Percentiles rank a stretch among this genome's conserved stretches.
phyloP scores from a whole-genome alignment of 1,140 invertebrate genomes.

The Cardiocondyla obscurior region DNA sequence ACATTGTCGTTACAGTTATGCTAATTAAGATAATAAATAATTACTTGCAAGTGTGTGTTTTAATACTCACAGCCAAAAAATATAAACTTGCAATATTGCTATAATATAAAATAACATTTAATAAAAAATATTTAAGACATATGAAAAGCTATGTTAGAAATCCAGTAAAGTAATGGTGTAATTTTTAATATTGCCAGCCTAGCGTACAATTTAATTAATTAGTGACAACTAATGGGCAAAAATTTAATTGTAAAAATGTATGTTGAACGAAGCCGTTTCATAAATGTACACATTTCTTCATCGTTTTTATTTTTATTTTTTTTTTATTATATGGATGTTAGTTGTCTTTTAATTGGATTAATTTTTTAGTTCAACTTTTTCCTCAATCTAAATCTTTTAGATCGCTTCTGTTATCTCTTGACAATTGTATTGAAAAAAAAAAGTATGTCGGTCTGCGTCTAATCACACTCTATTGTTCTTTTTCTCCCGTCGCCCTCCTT shows the following conservation, averaged over 20 bases:
- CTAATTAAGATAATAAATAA: conserved; percentile 15
- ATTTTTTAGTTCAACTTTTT: conserved; percentile 41
- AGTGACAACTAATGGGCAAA: not conserved
- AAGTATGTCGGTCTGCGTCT: conserved; percentile 81
- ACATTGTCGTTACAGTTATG: not conserved
- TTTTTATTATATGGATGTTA: conserved; percentile 28
- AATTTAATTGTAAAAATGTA: not conserved
- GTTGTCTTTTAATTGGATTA: not conserved
- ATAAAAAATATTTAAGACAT: not conserved
- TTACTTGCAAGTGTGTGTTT: conserved; percentile 36
- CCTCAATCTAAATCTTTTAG: conserved; percentile 39
- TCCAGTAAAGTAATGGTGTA: not conserved
- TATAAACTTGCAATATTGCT: not conserved
- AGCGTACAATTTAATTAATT: not conserved
- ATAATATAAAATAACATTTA: not conserved
- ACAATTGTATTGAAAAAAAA: conserved; percentile 44
- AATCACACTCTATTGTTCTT: conserved; percentile 84
- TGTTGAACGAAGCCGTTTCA: conserved; percentile 18
- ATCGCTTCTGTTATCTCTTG: conserved; percentile 61
- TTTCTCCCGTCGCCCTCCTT: conserved; percentile 79
- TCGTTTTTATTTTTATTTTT: conserved; percentile 7
- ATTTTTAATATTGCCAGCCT: not conserved
- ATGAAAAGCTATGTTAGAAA: not conserved
- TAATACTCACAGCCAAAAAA: conserved; percentile 10
- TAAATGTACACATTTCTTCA: conserved; percentile 24